These are phyloP conservation scores for Selene dorsalis DNA, from an alignment of 2,797 vertebrate genomes.

Conservation along the genomic window DNA sequence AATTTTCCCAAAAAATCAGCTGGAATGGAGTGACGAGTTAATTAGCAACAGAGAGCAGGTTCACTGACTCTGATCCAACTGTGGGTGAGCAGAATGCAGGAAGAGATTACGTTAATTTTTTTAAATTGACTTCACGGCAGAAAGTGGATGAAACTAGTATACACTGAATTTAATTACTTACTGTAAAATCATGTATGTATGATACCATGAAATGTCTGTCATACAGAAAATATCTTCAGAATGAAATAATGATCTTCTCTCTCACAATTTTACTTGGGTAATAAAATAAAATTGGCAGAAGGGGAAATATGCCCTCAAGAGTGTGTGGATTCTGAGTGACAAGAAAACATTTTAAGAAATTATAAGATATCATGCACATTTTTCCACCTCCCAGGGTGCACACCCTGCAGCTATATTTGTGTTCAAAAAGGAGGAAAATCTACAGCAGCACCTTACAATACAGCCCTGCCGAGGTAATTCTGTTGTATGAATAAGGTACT, in stretches of 20 bases:
- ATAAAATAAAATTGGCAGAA: slow-evolving; percentile 2
- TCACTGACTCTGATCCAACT: slow-evolving; percentile 48
- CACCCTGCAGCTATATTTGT: neutral
- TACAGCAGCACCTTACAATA: neutral
- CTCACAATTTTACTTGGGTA: neutral
- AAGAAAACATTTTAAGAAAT: neutral
- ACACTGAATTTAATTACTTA: slow-evolving; percentile 6
- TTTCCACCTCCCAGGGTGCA: neutral
- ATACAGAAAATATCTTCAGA: slow-evolving; percentile 1
- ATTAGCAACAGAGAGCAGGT: slow-evolving; percentile 72
- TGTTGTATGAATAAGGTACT: neutral
- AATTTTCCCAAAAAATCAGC: slow-evolving; percentile 53
- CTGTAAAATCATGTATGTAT: neutral
- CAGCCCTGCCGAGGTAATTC: neutral
- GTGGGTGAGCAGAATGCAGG: slow-evolving; percentile 47
- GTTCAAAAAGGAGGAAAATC: neutral
- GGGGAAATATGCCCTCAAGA: neutral
- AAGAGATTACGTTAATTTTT: slow-evolving; percentile 34
- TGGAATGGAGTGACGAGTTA: slow-evolving; percentile 60
- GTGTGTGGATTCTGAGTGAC: neutral
- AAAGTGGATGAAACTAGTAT: slow-evolving; percentile 19
- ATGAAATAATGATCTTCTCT: neutral
- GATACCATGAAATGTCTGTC: neutral
- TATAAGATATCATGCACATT: neutral
- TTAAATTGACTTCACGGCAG: slow-evolving; percentile 12